phyloP scores from a whole-genome alignment of 2,797 vertebrate species.

The Meriones psammophilus region DNA sequence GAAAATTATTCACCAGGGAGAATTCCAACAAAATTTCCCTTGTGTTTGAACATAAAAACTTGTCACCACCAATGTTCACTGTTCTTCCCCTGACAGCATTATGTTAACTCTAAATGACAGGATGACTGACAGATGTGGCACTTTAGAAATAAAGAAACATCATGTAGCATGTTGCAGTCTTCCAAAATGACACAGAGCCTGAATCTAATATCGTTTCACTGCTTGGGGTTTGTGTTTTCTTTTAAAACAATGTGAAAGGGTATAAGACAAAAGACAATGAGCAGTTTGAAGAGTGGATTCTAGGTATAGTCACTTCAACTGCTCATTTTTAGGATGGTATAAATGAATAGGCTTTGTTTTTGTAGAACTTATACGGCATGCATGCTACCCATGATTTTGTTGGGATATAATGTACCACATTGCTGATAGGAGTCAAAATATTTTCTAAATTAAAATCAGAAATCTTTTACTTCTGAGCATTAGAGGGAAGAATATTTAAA shows the following conservation, averaged over 20 bases:
- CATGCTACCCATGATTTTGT: slow-evolving; percentile 45
- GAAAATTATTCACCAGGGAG: slow-evolving; percentile 49
- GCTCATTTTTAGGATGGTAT: slow-evolving; percentile 75
- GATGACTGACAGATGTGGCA: slow-evolving; percentile 57
- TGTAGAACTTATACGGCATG: slow-evolving; percentile 69
- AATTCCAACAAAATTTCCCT: slow-evolving; percentile 53
- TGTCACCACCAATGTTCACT: slow-evolving; percentile 43
- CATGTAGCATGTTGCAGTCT: not conserved
- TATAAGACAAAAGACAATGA: slow-evolving; percentile 66
- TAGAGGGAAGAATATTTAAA: slow-evolving; percentile 54
- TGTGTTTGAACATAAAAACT: slow-evolving; percentile 63
- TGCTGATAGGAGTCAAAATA: slow-evolving; percentile 74
- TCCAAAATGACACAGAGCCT: slow-evolving; percentile 59
- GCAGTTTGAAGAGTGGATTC: slow-evolving; percentile 64
- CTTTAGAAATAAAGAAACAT: slow-evolving; percentile 69
- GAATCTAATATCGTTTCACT: slow-evolving; percentile 57
- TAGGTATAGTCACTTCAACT: slow-evolving; percentile 65
- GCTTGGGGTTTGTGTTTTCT: slow-evolving; percentile 73
- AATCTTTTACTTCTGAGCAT: slow-evolving; percentile 39
- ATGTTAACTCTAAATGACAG: slow-evolving; percentile 67
- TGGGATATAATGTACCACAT: slow-evolving; percentile 70
- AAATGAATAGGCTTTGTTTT: slow-evolving; percentile 74
- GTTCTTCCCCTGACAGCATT: slow-evolving; percentile 42
- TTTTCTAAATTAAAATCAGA: slow-evolving; percentile 71
- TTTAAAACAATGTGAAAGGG: slow-evolving; percentile 76